Base-by-base conservation (phyloP, 1,140 invertebrate species). In the Drosophila paulistorum region DNA sequence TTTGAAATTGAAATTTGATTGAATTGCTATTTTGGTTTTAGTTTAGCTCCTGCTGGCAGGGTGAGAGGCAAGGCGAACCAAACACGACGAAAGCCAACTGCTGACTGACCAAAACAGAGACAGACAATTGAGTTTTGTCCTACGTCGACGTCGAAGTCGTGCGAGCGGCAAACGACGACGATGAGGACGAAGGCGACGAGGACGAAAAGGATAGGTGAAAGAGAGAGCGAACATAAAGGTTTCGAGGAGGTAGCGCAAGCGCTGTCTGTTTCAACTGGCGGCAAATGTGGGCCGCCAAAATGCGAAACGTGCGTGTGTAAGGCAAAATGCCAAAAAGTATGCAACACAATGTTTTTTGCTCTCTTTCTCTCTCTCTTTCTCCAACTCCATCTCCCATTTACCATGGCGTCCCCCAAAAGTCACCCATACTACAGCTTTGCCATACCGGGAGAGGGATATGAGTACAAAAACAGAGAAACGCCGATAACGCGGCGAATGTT, bases 41-140 rank as follows among this genome's bases (percentile, higher is more conserved):
- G 35, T 41, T 68, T 17, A 77, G 79, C 73, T 74, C 79, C 77
- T 82, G 61, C 68, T 79, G 13, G 61, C 64, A 68, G 70, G 68
- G n/a, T 51, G 42, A 45, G 11, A 42, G 45, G 45, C 45, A 51
- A 69, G 74, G 76, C 85, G 85, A 87, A 86, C 79, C 82, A 91
- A 81, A 85, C 79, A 91, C 77, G 79, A 86, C 84, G 81, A 91
- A 91, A 86, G 83, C 82, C 89, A 91, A 91, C 85, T 91, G 90
- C 90, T 92, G 90, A 91, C 90, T 91, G 90, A 91, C 90, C 90
- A 91, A 91, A 91, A 91, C 90, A 91, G 91, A 92, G 90, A 91
- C 81, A 73, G 76, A 80, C 85, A 86, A 90, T 65, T 81, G 80
- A 71, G 86, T 91, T 91, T 91, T 91, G 82, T 74, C 64, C 58